Evolutionary conservation across 2,888 invertebrate genomes (phyloP).

Genomic region (Nycteola revayana): DNA sequence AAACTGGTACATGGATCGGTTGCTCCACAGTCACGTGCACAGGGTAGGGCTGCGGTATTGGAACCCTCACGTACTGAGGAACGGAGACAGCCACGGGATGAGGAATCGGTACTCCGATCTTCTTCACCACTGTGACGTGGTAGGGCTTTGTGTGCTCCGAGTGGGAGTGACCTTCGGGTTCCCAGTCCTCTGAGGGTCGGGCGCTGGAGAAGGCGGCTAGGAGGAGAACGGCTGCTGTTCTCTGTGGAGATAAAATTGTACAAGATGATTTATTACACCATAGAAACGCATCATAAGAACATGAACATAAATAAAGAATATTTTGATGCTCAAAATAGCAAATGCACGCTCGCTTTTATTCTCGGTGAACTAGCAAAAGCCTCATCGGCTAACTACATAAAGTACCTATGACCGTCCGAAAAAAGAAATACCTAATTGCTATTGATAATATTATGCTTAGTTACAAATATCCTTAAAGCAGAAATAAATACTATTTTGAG

Average conservation of each 20-base stretch:
- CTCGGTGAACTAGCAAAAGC: too few relatives aligned
- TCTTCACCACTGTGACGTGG: conserved; percentile 86
- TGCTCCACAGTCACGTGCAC: conserved; percentile 87
- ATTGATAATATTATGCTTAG: too few relatives aligned
- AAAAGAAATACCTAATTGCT: too few relatives aligned
- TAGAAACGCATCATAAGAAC: too few relatives aligned
- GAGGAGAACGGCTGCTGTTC: conserved; percentile 65
- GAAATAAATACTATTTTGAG: too few relatives aligned
- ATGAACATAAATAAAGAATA: too few relatives aligned
- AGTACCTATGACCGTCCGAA: too few relatives aligned
- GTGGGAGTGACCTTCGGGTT: conserved; percentile 83
- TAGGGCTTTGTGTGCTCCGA: conserved; percentile 86
- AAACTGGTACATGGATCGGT: conserved; percentile 87
- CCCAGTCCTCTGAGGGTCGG: conserved; percentile 70
- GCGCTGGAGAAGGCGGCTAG: conserved; percentile 53
- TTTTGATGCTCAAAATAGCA: too few relatives aligned
- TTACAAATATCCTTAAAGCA: too few relatives aligned
- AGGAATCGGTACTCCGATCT: conserved; percentile 87
- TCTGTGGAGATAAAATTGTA: conserved; percentile 40
- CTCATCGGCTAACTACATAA: too few relatives aligned
- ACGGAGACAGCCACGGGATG: conserved; percentile 88
- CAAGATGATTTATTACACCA: too few relatives aligned
- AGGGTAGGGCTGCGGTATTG: conserved; percentile 88
- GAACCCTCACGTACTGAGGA: conserved; percentile 85
- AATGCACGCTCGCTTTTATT: conserved; percentile 11